Percentiles rank a stretch among this genome's conserved stretches.
Conservation (phyloP, 2,888 invertebrate species). For the Epistrophella euchroma region DNA sequence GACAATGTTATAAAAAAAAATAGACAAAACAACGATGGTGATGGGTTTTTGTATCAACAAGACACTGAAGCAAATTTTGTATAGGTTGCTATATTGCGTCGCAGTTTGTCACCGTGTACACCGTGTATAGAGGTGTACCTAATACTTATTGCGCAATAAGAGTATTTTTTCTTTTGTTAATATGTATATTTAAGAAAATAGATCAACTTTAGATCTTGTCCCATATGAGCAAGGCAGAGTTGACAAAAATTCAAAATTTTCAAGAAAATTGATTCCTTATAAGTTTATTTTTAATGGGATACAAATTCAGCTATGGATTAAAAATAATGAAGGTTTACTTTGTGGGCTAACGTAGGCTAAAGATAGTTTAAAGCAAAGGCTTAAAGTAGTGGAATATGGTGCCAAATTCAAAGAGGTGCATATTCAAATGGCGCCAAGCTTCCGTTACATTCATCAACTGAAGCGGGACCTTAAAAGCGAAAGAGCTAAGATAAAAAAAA, state of each 20-base stretch:
- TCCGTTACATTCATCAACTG: no score
- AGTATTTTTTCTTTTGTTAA: slow-evolving; percentile 6
- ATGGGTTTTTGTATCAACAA: slow-evolving; percentile 26
- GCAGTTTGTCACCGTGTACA: not conserved
- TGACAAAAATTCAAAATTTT: not conserved
- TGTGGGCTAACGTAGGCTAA: no score
- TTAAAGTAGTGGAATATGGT: no score
- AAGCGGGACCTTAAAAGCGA: no score
- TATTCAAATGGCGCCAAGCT: no score
- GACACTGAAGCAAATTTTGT: slow-evolving; percentile 18
- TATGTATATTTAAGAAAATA: not conserved
- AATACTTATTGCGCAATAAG: slow-evolving; percentile 30
- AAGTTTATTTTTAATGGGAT: no score
- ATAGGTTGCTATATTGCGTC: not conserved
- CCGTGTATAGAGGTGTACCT: not conserved
- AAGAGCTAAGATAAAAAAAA: no score
- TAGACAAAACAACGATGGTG: slow-evolving; percentile 5
- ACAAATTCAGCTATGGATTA: no score
- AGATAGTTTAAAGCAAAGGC: no score
- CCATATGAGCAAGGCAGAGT: not conserved
- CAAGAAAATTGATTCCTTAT: not conserved
- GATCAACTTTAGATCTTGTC: not conserved
- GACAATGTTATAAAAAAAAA: slow-evolving; percentile 10
- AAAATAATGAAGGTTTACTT: no score
- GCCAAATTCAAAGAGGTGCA: no score